Evolutionary conservation across 2,797 vertebrate species (phyloP).

Genomic region (Brotula barbata): DNA sequence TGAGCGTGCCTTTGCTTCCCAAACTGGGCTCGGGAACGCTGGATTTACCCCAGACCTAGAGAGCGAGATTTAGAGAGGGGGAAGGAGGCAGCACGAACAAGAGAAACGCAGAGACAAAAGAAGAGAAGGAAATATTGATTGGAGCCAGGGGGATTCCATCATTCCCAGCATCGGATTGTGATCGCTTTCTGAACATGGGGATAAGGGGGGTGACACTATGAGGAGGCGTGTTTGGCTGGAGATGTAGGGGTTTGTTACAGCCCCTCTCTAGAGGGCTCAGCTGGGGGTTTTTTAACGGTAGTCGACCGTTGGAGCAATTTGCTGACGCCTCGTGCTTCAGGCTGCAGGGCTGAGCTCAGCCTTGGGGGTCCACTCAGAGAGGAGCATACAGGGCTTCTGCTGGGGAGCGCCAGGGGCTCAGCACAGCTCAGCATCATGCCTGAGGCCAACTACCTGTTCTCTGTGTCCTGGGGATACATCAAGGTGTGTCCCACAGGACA

Average conservation of each 20-base stretch:
- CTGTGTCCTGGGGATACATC: slow-evolving; percentile 97
- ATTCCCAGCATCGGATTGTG: slow-evolving; percentile 29
- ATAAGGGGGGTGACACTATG: slow-evolving; percentile 48
- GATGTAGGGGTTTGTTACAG: slow-evolving; percentile 56
- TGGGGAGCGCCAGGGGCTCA: slow-evolving; percentile 75
- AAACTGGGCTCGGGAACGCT: slow-evolving; percentile 48
- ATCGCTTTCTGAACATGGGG: slow-evolving; percentile 52
- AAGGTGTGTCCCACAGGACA: slow-evolving; percentile 86
- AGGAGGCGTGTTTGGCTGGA: slow-evolving; percentile 42
- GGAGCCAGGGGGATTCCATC: slow-evolving; percentile 63
- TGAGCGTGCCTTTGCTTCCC: slow-evolving; percentile 43
- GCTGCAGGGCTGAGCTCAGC: slow-evolving; percentile 61
- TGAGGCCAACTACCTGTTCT: slow-evolving; percentile 94
- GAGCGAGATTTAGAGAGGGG: slow-evolving; percentile 30
- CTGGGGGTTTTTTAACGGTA: slow-evolving; percentile 35
- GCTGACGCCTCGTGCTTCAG: slow-evolving; percentile 35
- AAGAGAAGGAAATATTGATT: slow-evolving; percentile 51
- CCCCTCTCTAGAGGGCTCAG: slow-evolving; percentile 52
- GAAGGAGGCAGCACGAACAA: slow-evolving; percentile 20
- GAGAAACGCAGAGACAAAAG: not conserved
- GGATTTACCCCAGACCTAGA: slow-evolving; percentile 42
- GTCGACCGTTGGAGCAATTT: slow-evolving; percentile 21
- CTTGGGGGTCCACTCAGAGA: slow-evolving; percentile 74
- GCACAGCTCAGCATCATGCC: slow-evolving; percentile 89
- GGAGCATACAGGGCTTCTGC: slow-evolving; percentile 75